A percentile compares a stretch with the other conserved stretches of the same genome.
Conservation (phyloP, 2,888 invertebrate genomes). For the Saturnia japonica region DNA sequence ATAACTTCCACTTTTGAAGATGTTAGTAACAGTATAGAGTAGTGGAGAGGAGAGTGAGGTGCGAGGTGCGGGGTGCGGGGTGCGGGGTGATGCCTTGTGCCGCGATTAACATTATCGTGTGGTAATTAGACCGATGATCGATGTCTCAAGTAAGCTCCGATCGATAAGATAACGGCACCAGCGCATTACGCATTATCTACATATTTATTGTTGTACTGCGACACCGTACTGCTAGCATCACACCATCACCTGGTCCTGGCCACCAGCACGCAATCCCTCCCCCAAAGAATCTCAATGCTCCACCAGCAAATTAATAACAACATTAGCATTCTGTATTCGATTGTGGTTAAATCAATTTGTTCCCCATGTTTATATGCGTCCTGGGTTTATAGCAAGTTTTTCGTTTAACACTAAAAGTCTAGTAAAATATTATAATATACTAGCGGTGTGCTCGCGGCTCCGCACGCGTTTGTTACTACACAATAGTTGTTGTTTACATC, state of each 20-base stretch:
- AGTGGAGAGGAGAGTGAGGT: not conserved
- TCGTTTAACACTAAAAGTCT: too few species aligned
- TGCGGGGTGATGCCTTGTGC: conserved; percentile 7
- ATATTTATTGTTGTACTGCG: conserved; percentile 18
- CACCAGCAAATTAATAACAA: not conserved
- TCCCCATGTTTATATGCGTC: too few species aligned
- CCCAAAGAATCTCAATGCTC: too few species aligned
- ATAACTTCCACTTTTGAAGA: too few species aligned
- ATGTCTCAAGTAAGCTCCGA: conserved; percentile 68
- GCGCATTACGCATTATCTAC: conserved; percentile 22
- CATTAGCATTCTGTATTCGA: not conserved
- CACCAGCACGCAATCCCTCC: not conserved
- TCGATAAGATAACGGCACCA: conserved; percentile 52
- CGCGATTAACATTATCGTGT: conserved; percentile 41
- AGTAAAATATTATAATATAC: too few species aligned
- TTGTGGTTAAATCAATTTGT: not conserved
- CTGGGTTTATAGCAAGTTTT: too few species aligned
- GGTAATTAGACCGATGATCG: conserved; percentile 76
- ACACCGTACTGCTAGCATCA: not conserved
- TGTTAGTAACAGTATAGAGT: too few species aligned
- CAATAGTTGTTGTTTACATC: too few species aligned
- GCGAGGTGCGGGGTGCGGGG: not conserved
- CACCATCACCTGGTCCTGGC: not conserved
- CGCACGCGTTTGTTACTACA: too few species aligned
- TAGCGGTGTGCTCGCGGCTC: too few species aligned